Base-by-base conservation (phyloP, 1,140 invertebrate species). In the Ruditapes philippinarum region DNA sequence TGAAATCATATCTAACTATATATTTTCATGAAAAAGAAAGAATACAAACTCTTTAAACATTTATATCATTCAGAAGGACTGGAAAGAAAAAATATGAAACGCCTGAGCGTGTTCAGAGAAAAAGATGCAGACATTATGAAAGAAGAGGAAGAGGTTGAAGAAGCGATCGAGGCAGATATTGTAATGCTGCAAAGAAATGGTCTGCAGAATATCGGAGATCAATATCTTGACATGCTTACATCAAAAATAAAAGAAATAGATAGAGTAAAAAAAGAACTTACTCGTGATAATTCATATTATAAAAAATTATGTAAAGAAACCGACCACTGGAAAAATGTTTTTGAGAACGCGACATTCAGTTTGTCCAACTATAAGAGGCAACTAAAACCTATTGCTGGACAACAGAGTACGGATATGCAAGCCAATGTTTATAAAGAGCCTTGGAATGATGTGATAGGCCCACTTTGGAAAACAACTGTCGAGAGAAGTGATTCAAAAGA, bases 211-310 rank as follows among this genome's bases (percentile, higher is more conserved):
- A 62, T 62, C 25, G 57, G 25, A 9, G 3, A 25, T 28, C 57
- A 62, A n/a, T 62, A 62, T 14, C 22, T 62, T 62, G 57, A 14
- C 25, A 62, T 62, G 57, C n/a, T 62, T n/a, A 62, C 4, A 25
- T 28, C 57, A 62, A 62, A 62, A n/a, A 62, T 62, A 28, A 5
- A 62, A 62, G 57, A 62, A 62, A n/a, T 62, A n/a, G 57, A 62
- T 28, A 62, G 57, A 62, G 57, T 62, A 25, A 62, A 62, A 62
- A 62, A n/a, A 28, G 57, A 62, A 25, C 57, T 62, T 5, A 4
- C 57, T 28, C 22, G 25, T 25, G 28, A 14, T 28, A 62, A 62
- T 62, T 28, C 57, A n/a, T 25, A 28, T 14, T 62, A 62, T 14
- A 1, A 5, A 28, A 19, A 62, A n/a, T n/a, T 62, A 4, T 62